Percentiles rank a stretch among this genome's conserved stretches.
phyloP scores from a whole-genome alignment of 2,113 vertebrate genomes.

The Tragelaphus scriptus region DNA sequence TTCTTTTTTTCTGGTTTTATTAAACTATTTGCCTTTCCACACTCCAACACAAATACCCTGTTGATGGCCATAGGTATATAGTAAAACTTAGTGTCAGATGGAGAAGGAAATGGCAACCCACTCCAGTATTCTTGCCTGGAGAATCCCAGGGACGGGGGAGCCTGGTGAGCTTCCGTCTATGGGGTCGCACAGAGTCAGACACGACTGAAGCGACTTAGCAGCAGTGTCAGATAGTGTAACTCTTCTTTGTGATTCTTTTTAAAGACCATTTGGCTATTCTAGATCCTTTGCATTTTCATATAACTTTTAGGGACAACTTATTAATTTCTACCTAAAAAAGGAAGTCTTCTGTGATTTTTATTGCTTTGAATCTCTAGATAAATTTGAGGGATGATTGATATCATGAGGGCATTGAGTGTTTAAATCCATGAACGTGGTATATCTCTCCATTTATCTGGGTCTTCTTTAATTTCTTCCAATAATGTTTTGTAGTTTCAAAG shows the following conservation, averaged over 20 bases:
- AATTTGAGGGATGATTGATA: not conserved
- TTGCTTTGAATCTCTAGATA: not conserved
- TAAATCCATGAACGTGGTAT: not conserved
- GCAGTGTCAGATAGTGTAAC: not conserved
- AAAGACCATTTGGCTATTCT: not conserved
- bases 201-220: too few species aligned
- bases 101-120: too few species aligned
- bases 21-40: not conserved
- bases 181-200: too few species aligned
- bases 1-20: not conserved
- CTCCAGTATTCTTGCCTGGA: too few species aligned
- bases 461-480: not conserved
- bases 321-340: not conserved
- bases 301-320: not conserved
- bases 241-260: not conserved
- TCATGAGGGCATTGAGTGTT: not conserved
- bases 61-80: not conserved
- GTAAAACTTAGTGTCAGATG: not conserved
- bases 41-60: not conserved
- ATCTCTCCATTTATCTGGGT: not conserved
- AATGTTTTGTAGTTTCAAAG: not conserved
- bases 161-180: too few species aligned
- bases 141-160: too few species aligned
- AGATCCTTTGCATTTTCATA: not conserved
- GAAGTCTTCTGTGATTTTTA: not conserved